A percentile compares a stretch with the other conserved stretches of the same genome.
These are phyloP conservation scores for Cephonodes hylas DNA, from an alignment of 2,888 invertebrate species.

Conservation along the genomic window DNA sequence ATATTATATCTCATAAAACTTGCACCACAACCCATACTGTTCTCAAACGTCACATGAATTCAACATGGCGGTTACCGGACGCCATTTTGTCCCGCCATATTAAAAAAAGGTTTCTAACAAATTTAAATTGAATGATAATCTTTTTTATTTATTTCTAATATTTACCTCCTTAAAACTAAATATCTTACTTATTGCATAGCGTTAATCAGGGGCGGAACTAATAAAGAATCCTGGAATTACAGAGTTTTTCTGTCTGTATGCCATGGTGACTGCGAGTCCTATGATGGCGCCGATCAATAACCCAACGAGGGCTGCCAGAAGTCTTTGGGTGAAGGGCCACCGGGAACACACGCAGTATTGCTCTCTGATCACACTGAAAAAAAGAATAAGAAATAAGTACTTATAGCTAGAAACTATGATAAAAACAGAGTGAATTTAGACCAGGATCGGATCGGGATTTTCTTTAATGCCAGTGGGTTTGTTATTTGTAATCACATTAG, in stretches of 20 bases:
- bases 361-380: conserved; percentile 65
- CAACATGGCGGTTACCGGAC: not conserved
- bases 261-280: conserved; percentile 51
- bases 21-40: not conserved
- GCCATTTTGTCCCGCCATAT: not conserved
- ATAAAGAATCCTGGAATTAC: conserved; percentile 45
- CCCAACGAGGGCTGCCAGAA: conserved; percentile 58
- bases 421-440: no score
- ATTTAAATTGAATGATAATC: not conserved
- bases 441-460: no score
- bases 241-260: conserved; percentile 33
- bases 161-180: not conserved
- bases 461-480: no score
- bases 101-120: not conserved
- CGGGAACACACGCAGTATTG: conserved; percentile 72
- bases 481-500: no score
- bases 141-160: no score
- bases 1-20: not conserved
- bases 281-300: conserved; percentile 61
- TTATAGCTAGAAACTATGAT: no score
- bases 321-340: conserved; percentile 59
- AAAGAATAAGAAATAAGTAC: no score
- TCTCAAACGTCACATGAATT: not conserved
- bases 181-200: not conserved
- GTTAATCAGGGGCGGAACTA: conserved; percentile 37